A percentile compares a stretch with the other conserved stretches of the same genome.
These are phyloP conservation scores for Lamellibrachia columna DNA, from an alignment of 2,888 invertebrate species.

Conservation along the genomic window DNA sequence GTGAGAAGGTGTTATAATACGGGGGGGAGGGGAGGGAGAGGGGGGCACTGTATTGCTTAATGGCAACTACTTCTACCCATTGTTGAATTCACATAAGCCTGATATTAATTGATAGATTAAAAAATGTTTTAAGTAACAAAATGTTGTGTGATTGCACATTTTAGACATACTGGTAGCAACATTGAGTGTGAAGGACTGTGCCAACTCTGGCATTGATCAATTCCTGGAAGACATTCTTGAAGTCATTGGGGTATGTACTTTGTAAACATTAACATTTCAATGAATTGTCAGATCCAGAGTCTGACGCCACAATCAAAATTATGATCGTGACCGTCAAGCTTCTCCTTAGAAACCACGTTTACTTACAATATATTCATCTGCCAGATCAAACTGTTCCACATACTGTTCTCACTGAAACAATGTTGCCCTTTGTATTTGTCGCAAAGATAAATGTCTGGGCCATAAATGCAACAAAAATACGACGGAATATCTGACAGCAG, in stretches of 20 bases:
- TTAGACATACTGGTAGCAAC: slow-evolving; percentile 16
- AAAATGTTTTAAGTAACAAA: background rate
- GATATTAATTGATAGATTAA: background rate
- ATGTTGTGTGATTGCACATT: background rate
- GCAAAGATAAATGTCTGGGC: too few relatives aligned
- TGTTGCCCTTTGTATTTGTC: too few relatives aligned
- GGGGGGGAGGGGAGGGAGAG: background rate
- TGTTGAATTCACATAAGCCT: background rate
- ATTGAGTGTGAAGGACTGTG: background rate
- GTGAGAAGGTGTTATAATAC: too few relatives aligned
- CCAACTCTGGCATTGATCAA: background rate
- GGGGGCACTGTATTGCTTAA: background rate
- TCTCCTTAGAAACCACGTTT: too few relatives aligned
- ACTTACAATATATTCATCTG: too few relatives aligned
- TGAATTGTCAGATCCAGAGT: background rate
- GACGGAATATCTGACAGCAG: too few relatives aligned
- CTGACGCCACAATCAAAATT: too few relatives aligned
- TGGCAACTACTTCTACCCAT: background rate
- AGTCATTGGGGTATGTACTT: background rate
- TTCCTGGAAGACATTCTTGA: slow-evolving; percentile 16
- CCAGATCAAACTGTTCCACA: too few relatives aligned
- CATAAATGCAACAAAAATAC: too few relatives aligned
- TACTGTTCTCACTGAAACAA: too few relatives aligned
- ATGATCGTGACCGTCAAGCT: too few relatives aligned
- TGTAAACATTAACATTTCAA: background rate